Percentiles rank a stretch among this genome's conserved stretches.
These are phyloP conservation scores for Anguilla pacifica DNA, from an alignment of 2,797 vertebrate species.

Conservation along the genomic window DNA sequence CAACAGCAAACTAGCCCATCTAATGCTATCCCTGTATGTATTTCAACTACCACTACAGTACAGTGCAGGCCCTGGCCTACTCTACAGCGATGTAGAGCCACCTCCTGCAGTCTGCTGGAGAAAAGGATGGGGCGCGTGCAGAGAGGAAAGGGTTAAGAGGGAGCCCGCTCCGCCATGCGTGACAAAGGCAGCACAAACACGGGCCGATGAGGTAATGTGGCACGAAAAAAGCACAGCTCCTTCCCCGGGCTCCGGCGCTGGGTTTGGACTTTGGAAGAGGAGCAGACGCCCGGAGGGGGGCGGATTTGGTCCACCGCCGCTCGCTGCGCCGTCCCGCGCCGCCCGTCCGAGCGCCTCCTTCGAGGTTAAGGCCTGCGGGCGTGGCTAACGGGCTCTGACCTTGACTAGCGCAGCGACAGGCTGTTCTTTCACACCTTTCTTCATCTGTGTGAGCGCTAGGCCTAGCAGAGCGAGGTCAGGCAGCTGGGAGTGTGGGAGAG, in stretches of 20 bases:
- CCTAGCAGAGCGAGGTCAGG: not conserved
- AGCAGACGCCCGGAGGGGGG: not conserved
- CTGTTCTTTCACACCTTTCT: not conserved
- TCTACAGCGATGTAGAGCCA: not conserved
- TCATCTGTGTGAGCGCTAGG: too few relatives aligned
- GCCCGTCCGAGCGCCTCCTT: not conserved
- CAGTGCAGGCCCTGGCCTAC: not conserved
- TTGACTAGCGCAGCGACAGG: not conserved
- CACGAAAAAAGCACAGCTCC: conserved; percentile 43
- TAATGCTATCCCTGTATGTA: not conserved
- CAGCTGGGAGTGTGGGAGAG: not conserved
- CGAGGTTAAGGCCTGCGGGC: not conserved
- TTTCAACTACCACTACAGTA: not conserved
- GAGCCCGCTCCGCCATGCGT: conserved; percentile 29
- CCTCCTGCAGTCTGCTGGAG: not conserved
- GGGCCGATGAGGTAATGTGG: conserved; percentile 67
- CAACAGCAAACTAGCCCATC: not conserved
- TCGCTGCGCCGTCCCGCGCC: not conserved
- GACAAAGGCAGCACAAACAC: conserved; percentile 64
- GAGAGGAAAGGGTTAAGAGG: conserved; percentile 46
- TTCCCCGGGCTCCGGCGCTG: conserved; percentile 33
- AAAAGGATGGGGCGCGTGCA: not conserved
- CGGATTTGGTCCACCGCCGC: not conserved
- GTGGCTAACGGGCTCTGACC: not conserved
- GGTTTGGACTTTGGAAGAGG: not conserved